A percentile compares a stretch with the other conserved stretches of the same genome.
phyloP scores from a whole-genome alignment of 2,113 vertebrate species.

The Polypterus senegalus region DNA sequence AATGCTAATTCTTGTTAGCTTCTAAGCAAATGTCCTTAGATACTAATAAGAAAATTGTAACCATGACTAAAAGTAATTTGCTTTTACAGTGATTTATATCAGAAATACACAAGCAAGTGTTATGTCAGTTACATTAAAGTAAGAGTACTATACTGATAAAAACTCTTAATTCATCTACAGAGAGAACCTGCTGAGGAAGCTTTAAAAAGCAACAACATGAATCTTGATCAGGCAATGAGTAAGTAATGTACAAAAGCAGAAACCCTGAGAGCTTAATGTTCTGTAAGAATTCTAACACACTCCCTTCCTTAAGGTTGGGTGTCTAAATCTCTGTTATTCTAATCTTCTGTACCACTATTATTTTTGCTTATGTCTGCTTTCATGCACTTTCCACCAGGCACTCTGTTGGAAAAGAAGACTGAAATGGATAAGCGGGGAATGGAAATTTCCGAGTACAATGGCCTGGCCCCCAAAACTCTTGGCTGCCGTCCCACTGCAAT shows the following conservation, averaged over 20 bases:
- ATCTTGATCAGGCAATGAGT: conserved; percentile 98
- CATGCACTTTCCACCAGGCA: conserved; percentile 46
- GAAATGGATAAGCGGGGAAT: conserved; percentile 94
- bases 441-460: conserved; percentile 85
- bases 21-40: too few species aligned
- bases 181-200: conserved; percentile 97
- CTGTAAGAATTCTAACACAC: too few species aligned
- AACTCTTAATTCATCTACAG: conserved; percentile 38
- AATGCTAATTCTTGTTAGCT: not conserved
- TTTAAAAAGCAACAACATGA: conserved; percentile 95
- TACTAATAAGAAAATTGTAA: not conserved
- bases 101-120: not conserved
- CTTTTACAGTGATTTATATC: not conserved
- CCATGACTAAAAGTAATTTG: not conserved
- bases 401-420: conserved; percentile 96
- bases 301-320: too few species aligned
- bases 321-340: too few species aligned
- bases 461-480: conserved; percentile 83
- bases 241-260: conserved; percentile 35
- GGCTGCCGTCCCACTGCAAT: conserved; percentile 80
- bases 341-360: too few species aligned
- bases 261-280: too few species aligned
- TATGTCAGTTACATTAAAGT: not conserved
- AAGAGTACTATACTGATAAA: not conserved
- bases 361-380: too few species aligned